A percentile compares a stretch with the other conserved stretches of the same genome.
Conservation (phyloP, 2,888 invertebrate genomes). For the Dastarcus helophoroides region DNA sequence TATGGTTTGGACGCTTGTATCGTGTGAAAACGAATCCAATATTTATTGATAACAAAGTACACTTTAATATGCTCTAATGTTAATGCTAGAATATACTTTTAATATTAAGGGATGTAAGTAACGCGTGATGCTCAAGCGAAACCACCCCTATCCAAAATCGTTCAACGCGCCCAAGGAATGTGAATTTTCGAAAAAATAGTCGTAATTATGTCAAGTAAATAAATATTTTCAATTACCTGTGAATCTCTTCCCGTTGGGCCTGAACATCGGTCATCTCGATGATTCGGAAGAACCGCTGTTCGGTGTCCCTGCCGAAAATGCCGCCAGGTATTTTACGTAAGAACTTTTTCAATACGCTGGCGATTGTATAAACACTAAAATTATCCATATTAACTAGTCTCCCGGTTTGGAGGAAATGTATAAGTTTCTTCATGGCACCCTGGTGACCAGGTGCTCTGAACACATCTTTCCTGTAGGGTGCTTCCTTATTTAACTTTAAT, state of each 20-base stretch:
- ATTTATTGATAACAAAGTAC: too few species aligned
- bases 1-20: too few species aligned
- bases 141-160: too few species aligned
- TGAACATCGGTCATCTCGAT: conserved; percentile 71
- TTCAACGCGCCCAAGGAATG: too few species aligned
- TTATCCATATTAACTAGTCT: conserved; percentile 86
- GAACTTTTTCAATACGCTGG: conserved; percentile 96
- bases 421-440: conserved; percentile 86
- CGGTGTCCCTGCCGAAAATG: conserved; percentile 86
- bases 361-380: conserved; percentile 94
- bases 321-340: conserved; percentile 93
- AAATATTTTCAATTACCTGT: conserved; percentile 52
- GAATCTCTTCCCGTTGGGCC: conserved; percentile 84
- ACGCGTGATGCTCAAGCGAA: too few species aligned
- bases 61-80: too few species aligned
- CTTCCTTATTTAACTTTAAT: conserved; percentile 88
- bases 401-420: conserved; percentile 82
- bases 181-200: too few species aligned
- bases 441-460: conserved; percentile 93
- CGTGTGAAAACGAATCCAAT: too few species aligned
- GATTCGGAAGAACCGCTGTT: conserved; percentile 79
- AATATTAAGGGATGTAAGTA: too few species aligned
- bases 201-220: too few species aligned
- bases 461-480: conserved; percentile 84
- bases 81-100: too few species aligned